phyloP scores from a whole-genome alignment of 2,888 invertebrate genomes.

The Esperia sulphurella region DNA sequence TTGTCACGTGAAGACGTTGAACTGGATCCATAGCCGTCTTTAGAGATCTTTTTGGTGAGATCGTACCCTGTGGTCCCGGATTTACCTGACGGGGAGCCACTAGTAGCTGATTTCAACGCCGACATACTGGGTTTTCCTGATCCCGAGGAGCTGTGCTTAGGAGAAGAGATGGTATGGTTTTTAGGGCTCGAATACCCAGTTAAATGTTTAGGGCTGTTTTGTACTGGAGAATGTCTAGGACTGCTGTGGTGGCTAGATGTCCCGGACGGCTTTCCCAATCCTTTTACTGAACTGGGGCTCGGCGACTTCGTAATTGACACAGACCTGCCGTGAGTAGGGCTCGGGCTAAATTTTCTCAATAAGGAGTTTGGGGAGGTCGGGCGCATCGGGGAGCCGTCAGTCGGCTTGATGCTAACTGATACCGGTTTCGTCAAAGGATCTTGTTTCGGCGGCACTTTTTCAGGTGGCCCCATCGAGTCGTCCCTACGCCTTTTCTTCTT shows the following conservation, averaged over 20 bases:
- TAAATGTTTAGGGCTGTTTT: constrained; percentile 87
- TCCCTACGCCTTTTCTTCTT: constrained; percentile 88
- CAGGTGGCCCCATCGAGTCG: constrained; percentile 90
- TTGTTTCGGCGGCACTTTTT: constrained; percentile 87
- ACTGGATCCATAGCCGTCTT: constrained; percentile 64
- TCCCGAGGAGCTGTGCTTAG: constrained; percentile 86
- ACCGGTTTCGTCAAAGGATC: constrained; percentile 85
- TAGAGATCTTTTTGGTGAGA: constrained; percentile 75
- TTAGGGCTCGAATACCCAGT: constrained; percentile 87
- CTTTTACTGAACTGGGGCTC: constrained; percentile 66
- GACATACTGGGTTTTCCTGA: constrained; percentile 95
- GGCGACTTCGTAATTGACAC: constrained; percentile 82
- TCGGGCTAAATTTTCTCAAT: constrained; percentile 84
- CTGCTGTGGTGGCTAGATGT: constrained; percentile 81
- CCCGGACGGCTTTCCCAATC: constrained; percentile 67
- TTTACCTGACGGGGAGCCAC: constrained; percentile 83
- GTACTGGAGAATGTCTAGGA: constrained; percentile 88
- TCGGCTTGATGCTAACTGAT: constrained; percentile 86
- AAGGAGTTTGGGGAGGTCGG: constrained; percentile 83
- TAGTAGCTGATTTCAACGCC: constrained; percentile 88
- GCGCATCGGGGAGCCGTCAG: constrained; percentile 80
- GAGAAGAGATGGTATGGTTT: constrained; percentile 88
- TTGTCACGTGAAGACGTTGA: constrained; percentile 70
- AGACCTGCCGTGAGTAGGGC: constrained; percentile 83
- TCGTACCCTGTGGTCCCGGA: constrained; percentile 76